Conservation (phyloP, 2,113 vertebrate genomes). For the Microtus montanus region DNA sequence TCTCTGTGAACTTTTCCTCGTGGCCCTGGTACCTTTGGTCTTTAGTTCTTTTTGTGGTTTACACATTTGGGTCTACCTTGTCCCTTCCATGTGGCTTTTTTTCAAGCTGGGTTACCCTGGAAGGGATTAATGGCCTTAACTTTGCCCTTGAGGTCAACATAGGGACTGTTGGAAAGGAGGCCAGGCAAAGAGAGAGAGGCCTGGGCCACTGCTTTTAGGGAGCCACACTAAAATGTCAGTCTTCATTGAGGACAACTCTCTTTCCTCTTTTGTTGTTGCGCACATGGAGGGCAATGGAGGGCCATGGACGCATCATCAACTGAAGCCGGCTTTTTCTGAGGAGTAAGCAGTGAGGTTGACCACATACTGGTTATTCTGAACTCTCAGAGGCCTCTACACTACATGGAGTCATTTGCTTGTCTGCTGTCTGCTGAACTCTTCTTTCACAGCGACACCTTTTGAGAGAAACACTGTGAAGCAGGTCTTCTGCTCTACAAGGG, state of each 20-base stretch:
- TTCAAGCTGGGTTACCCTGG: neutral
- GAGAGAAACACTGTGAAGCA: neutral
- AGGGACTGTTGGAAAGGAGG: neutral
- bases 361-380: neutral
- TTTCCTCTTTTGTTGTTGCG: neutral
- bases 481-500: neutral
- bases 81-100: neutral
- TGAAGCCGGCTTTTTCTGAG: neutral
- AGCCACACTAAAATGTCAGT: neutral
- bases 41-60: slow-evolving; percentile 39
- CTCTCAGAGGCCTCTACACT: neutral
- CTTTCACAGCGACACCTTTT: neutral
- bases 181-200: neutral
- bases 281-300: neutral
- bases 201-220: neutral
- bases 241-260: neutral
- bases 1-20: slow-evolving; percentile 14
- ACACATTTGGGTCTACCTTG: neutral
- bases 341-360: neutral
- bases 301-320: neutral
- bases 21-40: neutral
- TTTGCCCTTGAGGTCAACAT: neutral
- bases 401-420: neutral
- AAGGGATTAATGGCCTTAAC: neutral
- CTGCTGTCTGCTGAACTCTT: neutral